These are phyloP conservation scores for Coelopa pilipes DNA, from an alignment of 2,888 invertebrate species.

Conservation along the genomic window DNA sequence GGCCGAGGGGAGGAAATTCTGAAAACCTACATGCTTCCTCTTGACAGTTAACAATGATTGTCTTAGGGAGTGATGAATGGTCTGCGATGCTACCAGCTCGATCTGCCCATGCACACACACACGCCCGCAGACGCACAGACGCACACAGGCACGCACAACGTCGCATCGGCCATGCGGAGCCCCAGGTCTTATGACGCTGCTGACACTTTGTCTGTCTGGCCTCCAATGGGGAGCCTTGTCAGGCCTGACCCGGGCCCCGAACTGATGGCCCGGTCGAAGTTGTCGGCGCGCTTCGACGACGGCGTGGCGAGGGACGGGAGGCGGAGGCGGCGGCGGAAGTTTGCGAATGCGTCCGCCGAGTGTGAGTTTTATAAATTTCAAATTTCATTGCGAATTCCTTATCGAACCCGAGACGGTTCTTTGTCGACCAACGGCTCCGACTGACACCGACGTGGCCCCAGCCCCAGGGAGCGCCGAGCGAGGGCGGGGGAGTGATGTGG, in stretches of 20 bases:
- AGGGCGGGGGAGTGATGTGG: no score
- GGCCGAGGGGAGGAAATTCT: neutral
- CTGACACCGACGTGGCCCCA: constrained; percentile 24
- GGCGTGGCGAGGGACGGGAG: neutral
- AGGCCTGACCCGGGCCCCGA: no score
- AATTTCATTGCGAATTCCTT: constrained; percentile 20
- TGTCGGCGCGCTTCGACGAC: neutral
- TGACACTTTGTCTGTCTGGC: constrained; percentile 14
- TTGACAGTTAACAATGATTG: constrained; percentile 60
- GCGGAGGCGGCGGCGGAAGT: neutral
- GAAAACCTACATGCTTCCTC: constrained; percentile 43
- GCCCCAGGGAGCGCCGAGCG: constrained; percentile 32
- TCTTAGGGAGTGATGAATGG: constrained; percentile 56
- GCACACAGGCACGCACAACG: constrained; percentile 42
- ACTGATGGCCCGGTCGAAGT: no score
- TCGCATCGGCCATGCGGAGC: constrained; percentile 13
- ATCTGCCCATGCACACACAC: constrained; percentile 37
- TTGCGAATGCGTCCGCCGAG: neutral
- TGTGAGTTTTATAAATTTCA: constrained; percentile 10
- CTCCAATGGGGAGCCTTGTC: neutral
- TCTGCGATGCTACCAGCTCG: constrained; percentile 35
- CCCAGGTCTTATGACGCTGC: constrained; percentile 13
- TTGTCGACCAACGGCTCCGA: neutral
- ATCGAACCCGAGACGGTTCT: neutral
- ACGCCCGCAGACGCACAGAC: constrained; percentile 40